These are phyloP conservation scores for Albula glossodonta DNA, from an alignment of 2,113 vertebrate species.

Conservation along the genomic window DNA sequence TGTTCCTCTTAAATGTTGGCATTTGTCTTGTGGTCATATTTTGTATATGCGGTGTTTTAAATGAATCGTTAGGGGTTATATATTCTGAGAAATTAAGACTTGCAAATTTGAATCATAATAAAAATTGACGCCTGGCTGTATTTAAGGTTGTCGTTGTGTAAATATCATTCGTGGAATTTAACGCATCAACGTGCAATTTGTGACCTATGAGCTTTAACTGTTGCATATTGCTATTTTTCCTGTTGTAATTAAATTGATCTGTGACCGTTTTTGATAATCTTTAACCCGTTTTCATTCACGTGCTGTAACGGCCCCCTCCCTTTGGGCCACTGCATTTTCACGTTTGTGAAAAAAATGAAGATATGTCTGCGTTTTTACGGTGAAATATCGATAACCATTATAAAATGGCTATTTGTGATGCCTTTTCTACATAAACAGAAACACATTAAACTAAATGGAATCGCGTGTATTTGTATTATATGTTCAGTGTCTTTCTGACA, in stretches of 20 bases:
- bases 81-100: neutral
- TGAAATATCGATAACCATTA: neutral
- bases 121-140: neutral
- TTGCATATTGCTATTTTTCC: slow-evolving; percentile 36
- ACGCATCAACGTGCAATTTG: slow-evolving; percentile 43
- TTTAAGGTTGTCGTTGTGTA: neutral
- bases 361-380: neutral
- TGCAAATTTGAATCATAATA: neutral
- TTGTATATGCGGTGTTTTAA: neutral
- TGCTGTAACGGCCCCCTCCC: neutral
- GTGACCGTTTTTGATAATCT: neutral
- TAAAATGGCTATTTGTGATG: neutral
- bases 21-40: neutral
- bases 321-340: neutral
- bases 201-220: slow-evolving; percentile 48
- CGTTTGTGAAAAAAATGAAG: neutral
- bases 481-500: neutral
- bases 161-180: neutral
- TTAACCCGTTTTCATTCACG: neutral
- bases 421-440: neutral
- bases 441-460: neutral
- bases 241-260: neutral
- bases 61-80: neutral
- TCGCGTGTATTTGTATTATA: neutral
- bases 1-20: slow-evolving; percentile 5